Conservation (phyloP, 2,888 invertebrate genomes). For the Congeria kusceri region DNA sequence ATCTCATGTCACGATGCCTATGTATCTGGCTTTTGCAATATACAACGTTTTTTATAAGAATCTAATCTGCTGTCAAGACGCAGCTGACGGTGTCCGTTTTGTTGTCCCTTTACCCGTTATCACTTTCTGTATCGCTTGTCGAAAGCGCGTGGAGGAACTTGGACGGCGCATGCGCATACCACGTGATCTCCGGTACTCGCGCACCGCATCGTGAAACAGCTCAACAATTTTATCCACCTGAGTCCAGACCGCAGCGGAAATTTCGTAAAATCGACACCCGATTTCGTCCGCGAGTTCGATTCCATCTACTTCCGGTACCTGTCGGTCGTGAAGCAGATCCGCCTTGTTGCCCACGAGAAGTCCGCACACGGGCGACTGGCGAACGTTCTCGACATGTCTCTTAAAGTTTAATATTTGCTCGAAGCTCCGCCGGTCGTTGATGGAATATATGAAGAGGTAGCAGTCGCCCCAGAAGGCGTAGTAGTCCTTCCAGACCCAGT, state of each 20-base stretch:
- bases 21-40: too few relatives aligned
- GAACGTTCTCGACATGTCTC: conserved; percentile 73
- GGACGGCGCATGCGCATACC: conserved; percentile 75
- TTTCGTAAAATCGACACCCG: conserved; percentile 81
- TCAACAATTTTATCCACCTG: conserved; percentile 75
- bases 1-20: too few relatives aligned
- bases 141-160: conserved; percentile 79
- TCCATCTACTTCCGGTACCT: conserved; percentile 78
- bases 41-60: too few relatives aligned
- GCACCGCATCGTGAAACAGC: conserved; percentile 81
- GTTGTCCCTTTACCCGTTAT: conserved; percentile 71
- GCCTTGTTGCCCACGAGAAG: conserved; percentile 82
- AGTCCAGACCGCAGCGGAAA: conserved; percentile 83
- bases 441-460: conserved; percentile 82
- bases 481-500: conserved; percentile 74
- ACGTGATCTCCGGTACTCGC: conserved; percentile 76
- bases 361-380: conserved; percentile 70
- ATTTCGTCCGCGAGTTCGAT: conserved; percentile 79
- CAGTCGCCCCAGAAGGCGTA: conserved; percentile 83
- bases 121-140: conserved; percentile 80
- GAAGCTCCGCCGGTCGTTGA: conserved; percentile 80
- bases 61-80: too few relatives aligned
- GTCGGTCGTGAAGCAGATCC: conserved; percentile 80
- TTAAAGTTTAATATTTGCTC: conserved; percentile 75
- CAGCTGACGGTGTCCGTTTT: conserved; percentile 12